These are phyloP conservation scores for Melipona beecheii DNA, from an alignment of 2,888 invertebrate species.

Conservation along the genomic window DNA sequence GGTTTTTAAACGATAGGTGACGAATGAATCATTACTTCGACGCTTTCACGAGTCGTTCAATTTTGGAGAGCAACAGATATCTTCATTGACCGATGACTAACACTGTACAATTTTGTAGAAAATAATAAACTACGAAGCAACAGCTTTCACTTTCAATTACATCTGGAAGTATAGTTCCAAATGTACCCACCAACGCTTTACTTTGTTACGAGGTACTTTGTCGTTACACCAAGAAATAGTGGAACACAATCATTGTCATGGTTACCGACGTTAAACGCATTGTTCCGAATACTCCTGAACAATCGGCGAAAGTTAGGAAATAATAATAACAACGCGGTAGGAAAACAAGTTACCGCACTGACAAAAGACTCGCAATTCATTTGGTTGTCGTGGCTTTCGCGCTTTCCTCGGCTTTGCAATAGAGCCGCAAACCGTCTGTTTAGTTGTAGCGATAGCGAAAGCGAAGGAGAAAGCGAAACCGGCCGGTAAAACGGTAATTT, in stretches of 20 bases:
- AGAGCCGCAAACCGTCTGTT: conserved; percentile 38
- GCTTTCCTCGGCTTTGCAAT: conserved; percentile 31
- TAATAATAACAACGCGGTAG: not conserved
- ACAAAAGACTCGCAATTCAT: conserved; percentile 8
- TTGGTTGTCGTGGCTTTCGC: conserved; percentile 35
- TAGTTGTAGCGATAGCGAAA: conserved; percentile 67
- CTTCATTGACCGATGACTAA: too few species aligned
- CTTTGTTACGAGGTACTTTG: not conserved
- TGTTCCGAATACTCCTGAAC: not conserved
- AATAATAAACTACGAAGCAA: not conserved
- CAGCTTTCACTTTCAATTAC: too few species aligned
- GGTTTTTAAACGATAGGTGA: too few species aligned
- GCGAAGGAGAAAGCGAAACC: conserved; percentile 68
- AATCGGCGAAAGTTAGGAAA: not conserved
- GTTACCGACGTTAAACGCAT: not conserved
- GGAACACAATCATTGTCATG: not conserved
- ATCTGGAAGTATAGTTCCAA: not conserved
- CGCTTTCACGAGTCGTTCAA: too few species aligned
- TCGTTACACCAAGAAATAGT: not conserved
- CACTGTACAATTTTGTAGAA: too few species aligned
- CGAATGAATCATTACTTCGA: too few species aligned
- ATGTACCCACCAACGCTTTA: not conserved
- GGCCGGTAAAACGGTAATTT: conserved; percentile 46
- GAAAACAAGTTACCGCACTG: not conserved
- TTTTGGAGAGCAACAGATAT: too few species aligned